phyloP scores from a whole-genome alignment of 1,140 invertebrate genomes.

The Leptinotarsa lineolata region DNA sequence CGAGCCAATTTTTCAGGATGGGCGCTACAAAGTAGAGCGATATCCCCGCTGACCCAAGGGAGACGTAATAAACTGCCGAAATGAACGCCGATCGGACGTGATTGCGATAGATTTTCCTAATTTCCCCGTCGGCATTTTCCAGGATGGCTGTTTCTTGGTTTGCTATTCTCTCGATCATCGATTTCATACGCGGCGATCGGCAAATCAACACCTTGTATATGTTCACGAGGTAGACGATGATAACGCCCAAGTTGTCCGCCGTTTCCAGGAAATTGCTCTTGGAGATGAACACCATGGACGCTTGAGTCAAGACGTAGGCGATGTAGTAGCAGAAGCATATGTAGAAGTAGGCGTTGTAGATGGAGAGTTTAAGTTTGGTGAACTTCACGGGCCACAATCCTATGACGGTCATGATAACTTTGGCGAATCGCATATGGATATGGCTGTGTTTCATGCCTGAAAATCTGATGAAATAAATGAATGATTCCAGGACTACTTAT shows the following conservation, averaged over 20 bases:
- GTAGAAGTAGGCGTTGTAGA: constrained; percentile 31
- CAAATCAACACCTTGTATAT: constrained; percentile 33
- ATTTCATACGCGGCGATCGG: constrained; percentile 21
- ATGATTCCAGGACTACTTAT: too few species aligned
- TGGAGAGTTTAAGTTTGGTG: neutral
- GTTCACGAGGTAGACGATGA: constrained; percentile 32
- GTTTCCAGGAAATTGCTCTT: constrained; percentile 28
- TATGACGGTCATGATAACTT: constrained; percentile 21
- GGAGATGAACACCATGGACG: constrained; percentile 19
- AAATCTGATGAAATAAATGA: neutral
- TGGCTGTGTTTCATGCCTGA: neutral
- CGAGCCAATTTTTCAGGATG: constrained; percentile 27
- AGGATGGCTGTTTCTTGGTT: constrained; percentile 30
- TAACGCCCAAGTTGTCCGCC: constrained; percentile 29
- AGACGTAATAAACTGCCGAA: constrained; percentile 27
- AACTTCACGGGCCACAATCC: constrained; percentile 34
- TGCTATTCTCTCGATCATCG: constrained; percentile 18
- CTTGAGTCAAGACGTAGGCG: constrained; percentile 26
- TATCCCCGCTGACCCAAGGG: constrained; percentile 31
- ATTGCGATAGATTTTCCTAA: constrained; percentile 31
- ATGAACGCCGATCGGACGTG: constrained; percentile 25
- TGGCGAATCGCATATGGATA: constrained; percentile 25
- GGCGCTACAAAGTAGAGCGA: constrained; percentile 31
- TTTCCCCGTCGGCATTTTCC: constrained; percentile 14
- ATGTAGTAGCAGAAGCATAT: constrained; percentile 32